phyloP scores from a whole-genome alignment of 2,888 invertebrate genomes.

The Drosophila gaucha region DNA sequence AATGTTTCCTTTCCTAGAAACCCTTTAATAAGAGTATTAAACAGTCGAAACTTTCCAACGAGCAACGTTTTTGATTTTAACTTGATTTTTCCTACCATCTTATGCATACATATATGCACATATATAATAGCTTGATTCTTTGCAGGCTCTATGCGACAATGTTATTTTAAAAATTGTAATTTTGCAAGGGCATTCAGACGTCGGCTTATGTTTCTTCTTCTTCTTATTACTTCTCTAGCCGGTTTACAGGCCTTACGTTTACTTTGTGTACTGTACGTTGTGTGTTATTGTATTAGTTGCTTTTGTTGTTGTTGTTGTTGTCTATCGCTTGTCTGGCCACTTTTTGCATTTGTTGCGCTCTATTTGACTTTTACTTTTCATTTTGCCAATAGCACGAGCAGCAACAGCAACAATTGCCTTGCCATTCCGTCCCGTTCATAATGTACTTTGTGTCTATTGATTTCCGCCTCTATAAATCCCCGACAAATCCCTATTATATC shows the following conservation, averaged over 20 bases:
- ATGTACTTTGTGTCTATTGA: conserved; percentile 35
- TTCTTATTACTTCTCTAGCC: conserved; percentile 22
- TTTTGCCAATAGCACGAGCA: conserved; percentile 40
- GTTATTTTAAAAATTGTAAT: conserved; percentile 32
- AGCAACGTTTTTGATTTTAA: background rate
- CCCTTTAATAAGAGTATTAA: too few species aligned
- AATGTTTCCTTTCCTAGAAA: too few species aligned
- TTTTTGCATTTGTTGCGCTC: conserved; percentile 73
- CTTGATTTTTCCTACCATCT: background rate
- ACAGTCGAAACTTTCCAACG: background rate
- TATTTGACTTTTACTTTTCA: conserved; percentile 77
- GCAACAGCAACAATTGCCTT: conserved; percentile 4
- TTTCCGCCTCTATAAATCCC: conserved; percentile 45
- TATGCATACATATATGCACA: conserved; percentile 24
- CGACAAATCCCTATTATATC: conserved; percentile 25
- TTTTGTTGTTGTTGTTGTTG: conserved; percentile 20
- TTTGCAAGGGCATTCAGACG: conserved; percentile 47
- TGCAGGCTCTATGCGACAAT: conserved; percentile 20
- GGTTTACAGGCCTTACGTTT: conserved; percentile 39
- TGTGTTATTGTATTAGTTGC: conserved; percentile 16
- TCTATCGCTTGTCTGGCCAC: conserved; percentile 56
- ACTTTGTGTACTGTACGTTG: conserved; percentile 6
- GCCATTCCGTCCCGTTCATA: conserved; percentile 24
- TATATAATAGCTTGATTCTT: conserved; percentile 24
- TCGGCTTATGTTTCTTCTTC: conserved; percentile 19